Conservation (phyloP, 2,888 invertebrate genomes). For the Zygogramma bicolorata region DNA sequence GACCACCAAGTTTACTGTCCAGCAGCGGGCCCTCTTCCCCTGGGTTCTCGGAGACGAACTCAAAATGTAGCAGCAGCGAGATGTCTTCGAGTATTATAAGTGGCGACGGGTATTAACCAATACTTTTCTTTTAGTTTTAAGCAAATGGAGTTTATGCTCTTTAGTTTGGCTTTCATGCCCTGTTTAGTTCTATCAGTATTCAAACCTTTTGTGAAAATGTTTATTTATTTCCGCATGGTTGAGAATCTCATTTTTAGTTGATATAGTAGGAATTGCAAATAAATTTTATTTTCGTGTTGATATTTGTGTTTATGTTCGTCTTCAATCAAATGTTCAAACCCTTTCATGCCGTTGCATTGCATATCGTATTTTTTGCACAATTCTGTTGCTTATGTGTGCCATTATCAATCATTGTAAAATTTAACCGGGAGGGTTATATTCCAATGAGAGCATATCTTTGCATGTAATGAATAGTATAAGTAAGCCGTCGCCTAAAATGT, state of each 20-base stretch:
- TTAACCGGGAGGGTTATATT: too few relatives aligned
- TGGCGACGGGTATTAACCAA: conserved; percentile 72
- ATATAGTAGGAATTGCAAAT: conserved; percentile 12
- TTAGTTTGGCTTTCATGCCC: conserved; percentile 31
- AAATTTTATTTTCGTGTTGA: conserved; percentile 26
- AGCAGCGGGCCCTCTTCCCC: conserved; percentile 86
- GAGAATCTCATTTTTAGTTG: conserved; percentile 14
- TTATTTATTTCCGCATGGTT: neutral
- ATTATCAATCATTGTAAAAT: too few relatives aligned
- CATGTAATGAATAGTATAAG: too few relatives aligned
- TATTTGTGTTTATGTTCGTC: conserved; percentile 26
- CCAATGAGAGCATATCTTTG: too few relatives aligned
- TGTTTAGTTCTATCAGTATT: conserved; percentile 30
- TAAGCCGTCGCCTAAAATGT: too few relatives aligned
- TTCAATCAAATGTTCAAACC: neutral
- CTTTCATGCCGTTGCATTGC: neutral
- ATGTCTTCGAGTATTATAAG: conserved; percentile 74
- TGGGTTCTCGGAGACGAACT: conserved; percentile 72
- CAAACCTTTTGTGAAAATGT: conserved; percentile 21
- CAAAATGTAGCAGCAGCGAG: conserved; percentile 73
- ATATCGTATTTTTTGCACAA: neutral
- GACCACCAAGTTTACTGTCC: conserved; percentile 86
- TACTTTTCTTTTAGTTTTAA: conserved; percentile 29
- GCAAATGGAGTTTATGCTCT: conserved; percentile 13
- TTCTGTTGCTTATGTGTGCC: neutral